Conservation (phyloP, 92 coral and sea anemone genomes). For the Actinostola sp. region DNA sequence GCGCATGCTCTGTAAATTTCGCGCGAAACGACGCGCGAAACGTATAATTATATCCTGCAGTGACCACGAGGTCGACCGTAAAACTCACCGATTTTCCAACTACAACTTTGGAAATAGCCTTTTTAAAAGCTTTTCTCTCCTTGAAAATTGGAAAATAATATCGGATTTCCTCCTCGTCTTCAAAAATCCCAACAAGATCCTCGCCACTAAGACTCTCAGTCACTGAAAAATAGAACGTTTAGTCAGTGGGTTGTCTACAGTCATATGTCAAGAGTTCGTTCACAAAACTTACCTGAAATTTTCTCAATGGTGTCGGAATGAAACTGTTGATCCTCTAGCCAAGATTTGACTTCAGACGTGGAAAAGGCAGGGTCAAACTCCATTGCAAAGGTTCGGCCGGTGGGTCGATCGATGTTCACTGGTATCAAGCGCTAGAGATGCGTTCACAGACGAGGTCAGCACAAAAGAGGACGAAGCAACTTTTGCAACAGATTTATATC, state of each 20-base stretch:
- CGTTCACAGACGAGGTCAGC: not conserved
- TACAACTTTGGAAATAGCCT: not conserved
- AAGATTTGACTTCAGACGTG: slow-evolving; percentile 33
- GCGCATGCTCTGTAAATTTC: no score
- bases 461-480: not conserved
- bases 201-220: not conserved
- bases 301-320: slow-evolving; percentile 28
- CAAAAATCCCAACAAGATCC: slow-evolving; percentile 12
- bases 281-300: slow-evolving; percentile 6
- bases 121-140: slow-evolving; percentile 48
- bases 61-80: not conserved
- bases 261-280: no score
- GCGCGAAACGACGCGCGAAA: no score
- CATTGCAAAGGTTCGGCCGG: not conserved
- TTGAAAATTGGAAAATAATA: slow-evolving; percentile 48
- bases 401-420: not conserved
- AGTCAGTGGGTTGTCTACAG: not conserved
- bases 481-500: no score
- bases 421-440: not conserved
- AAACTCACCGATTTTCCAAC: not conserved
- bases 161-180: slow-evolving; percentile 48
- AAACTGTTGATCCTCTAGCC: slow-evolving; percentile 33
- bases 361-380: slow-evolving; percentile 30
- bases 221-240: slow-evolving; percentile 3
- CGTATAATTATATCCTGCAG: not conserved